Evolutionary conservation across 2,888 invertebrate genomes (phyloP).

Genomic region (Pseudeuparius sepicola): DNA sequence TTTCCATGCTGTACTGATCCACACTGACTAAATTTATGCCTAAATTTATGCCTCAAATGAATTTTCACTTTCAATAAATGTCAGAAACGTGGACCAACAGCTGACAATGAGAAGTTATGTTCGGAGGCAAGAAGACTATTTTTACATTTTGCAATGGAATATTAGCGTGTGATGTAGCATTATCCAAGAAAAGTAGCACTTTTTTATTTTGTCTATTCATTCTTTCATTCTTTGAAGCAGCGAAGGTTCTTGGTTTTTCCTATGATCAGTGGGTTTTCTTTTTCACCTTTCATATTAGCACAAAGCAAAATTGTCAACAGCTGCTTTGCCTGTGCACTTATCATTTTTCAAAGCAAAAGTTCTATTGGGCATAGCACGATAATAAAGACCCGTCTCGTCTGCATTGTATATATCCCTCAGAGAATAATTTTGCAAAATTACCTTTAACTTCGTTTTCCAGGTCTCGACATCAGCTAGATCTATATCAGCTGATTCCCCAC

Average conservation of each 20-base stretch:
- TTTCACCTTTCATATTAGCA: slow-evolving; percentile 15
- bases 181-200: background rate
- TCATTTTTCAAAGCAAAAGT: slow-evolving; percentile 9
- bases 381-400: slow-evolving; percentile 10
- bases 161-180: background rate
- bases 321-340: slow-evolving; percentile 13
- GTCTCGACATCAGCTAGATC: slow-evolving; percentile 5
- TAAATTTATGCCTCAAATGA: no score
- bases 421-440: slow-evolving; percentile 7
- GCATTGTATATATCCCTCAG: slow-evolving; percentile 11
- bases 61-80: no score
- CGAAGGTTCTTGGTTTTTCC: slow-evolving; percentile 1
- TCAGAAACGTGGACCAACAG: no score
- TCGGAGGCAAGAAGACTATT: background rate
- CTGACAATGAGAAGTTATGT: no score
- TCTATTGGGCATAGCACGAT: slow-evolving; percentile 5
- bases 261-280: slow-evolving; percentile 1
- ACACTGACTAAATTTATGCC: no score
- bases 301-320: slow-evolving; percentile 18
- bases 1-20: no score
- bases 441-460: slow-evolving; percentile 10
- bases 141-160: background rate
- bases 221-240: slow-evolving; percentile 1
- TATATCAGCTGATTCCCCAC: slow-evolving; percentile 11
- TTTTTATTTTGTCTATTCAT: slow-evolving; percentile 1